These are phyloP conservation scores for Vultur gryphus DNA, from an alignment of 2,797 vertebrate genomes.

Conservation along the genomic window DNA sequence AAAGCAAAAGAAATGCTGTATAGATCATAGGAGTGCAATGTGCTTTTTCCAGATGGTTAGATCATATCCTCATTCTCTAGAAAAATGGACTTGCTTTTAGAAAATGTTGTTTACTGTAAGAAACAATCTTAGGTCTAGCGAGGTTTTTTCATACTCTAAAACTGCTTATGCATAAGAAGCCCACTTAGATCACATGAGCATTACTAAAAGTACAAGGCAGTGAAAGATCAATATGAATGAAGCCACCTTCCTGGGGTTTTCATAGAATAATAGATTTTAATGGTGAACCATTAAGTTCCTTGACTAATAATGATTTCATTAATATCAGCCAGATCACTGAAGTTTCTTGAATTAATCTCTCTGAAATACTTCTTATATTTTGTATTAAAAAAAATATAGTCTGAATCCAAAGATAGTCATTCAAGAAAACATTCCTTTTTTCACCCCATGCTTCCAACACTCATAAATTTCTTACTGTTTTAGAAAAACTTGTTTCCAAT, in stretches of 20 bases:
- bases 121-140: background rate
- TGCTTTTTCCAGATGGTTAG: background rate
- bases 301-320: background rate
- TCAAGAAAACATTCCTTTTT: background rate
- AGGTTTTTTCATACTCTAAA: background rate
- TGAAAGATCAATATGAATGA: background rate
- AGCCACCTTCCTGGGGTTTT: background rate
- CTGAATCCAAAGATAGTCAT: background rate
- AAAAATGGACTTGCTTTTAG: background rate
- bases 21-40: background rate
- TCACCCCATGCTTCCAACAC: background rate
- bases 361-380: background rate
- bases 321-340: background rate
- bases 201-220: background rate
- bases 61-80: background rate
- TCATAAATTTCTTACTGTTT: background rate
- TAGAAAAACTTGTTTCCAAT: background rate
- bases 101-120: background rate
- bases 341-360: background rate
- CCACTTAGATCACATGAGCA: background rate
- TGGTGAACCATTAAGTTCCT: background rate
- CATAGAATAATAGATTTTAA: background rate
- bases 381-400: background rate
- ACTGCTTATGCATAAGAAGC: background rate
- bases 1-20: background rate